phyloP scores from a whole-genome alignment of 2,113 vertebrate genomes.

The Centropristis striata region DNA sequence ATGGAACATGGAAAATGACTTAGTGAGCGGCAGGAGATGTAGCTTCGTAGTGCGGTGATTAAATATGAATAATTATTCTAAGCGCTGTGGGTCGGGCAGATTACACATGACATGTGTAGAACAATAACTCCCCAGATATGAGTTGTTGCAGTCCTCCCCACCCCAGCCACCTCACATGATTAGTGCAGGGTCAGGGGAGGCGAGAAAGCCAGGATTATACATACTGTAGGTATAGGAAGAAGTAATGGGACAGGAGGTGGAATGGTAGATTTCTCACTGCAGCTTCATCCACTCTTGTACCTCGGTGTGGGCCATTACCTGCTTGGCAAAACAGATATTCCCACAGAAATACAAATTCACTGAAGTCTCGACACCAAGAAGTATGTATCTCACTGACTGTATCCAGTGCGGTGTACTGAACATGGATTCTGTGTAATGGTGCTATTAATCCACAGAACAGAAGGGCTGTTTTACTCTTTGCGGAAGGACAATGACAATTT shows the following conservation, averaged over 20 bases:
- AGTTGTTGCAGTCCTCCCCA: slow-evolving; percentile 61
- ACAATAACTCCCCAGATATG: slow-evolving; percentile 82
- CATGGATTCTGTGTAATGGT: slow-evolving; percentile 79
- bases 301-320: slow-evolving; percentile 56
- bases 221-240: slow-evolving; percentile 13
- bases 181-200: slow-evolving; percentile 53
- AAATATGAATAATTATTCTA: slow-evolving; percentile 89
- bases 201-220: slow-evolving; percentile 40
- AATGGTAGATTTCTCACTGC: slow-evolving; percentile 28
- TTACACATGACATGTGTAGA: slow-evolving; percentile 86
- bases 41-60: slow-evolving; percentile 80
- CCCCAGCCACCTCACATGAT: slow-evolving; percentile 48
- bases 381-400: slow-evolving; percentile 56
- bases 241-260: slow-evolving; percentile 33
- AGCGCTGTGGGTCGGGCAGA: slow-evolving; percentile 80
- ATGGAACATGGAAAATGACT: slow-evolving; percentile 89
- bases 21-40: slow-evolving; percentile 81
- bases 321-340: slow-evolving; percentile 56
- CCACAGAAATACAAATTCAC: slow-evolving; percentile 55
- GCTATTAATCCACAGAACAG: slow-evolving; percentile 85
- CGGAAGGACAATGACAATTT: slow-evolving; percentile 78
- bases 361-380: slow-evolving; percentile 22
- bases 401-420: slow-evolving; percentile 57
- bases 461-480: slow-evolving; percentile 79
- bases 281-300: slow-evolving; percentile 47